These are phyloP conservation scores for Leptocoma aspasia DNA, from an alignment of 2,113 vertebrate genomes.

Conservation along the genomic window DNA sequence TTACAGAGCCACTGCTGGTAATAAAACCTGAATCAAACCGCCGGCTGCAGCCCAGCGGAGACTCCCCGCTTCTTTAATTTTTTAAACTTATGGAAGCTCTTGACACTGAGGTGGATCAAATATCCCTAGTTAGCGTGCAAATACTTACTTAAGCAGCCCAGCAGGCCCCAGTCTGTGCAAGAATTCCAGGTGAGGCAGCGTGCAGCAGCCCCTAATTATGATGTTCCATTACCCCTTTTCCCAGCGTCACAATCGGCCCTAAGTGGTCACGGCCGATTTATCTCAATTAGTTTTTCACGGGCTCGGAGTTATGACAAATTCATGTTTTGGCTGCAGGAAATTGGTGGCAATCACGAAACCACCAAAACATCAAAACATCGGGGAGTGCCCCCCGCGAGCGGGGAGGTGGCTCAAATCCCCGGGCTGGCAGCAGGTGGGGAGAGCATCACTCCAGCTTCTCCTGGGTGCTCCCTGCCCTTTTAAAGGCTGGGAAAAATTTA, in stretches of 20 bases:
- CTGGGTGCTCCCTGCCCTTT: not conserved
- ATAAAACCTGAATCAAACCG: slow-evolving; percentile 90
- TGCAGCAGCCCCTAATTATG: slow-evolving; percentile 76
- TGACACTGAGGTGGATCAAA: slow-evolving; percentile 87
- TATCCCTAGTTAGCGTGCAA: slow-evolving; percentile 87
- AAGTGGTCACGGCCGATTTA: slow-evolving; percentile 78
- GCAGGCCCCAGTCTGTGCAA: slow-evolving; percentile 65
- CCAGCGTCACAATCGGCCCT: slow-evolving; percentile 62
- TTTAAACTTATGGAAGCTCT: slow-evolving; percentile 89
- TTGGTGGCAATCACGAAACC: slow-evolving; percentile 75
- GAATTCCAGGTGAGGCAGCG: slow-evolving; percentile 74
- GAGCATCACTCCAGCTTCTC: not conserved
- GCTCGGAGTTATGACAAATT: slow-evolving; percentile 78
- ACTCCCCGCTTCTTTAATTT: slow-evolving; percentile 86
- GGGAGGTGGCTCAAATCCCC: slow-evolving; percentile 54
- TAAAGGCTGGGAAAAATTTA: not conserved
- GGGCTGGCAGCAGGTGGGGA: not conserved
- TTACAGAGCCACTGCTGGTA: slow-evolving; percentile 86
- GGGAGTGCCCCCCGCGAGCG: slow-evolving; percentile 48
- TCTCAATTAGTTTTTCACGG: slow-evolving; percentile 78
- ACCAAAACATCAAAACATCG: slow-evolving; percentile 81
- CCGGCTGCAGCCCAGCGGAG: slow-evolving; percentile 75
- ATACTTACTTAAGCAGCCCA: slow-evolving; percentile 83
- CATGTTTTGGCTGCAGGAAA: slow-evolving; percentile 82
- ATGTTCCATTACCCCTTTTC: slow-evolving; percentile 61